phyloP scores from a whole-genome alignment of 2,888 invertebrate species.

The Stenichneumon culpator region DNA sequence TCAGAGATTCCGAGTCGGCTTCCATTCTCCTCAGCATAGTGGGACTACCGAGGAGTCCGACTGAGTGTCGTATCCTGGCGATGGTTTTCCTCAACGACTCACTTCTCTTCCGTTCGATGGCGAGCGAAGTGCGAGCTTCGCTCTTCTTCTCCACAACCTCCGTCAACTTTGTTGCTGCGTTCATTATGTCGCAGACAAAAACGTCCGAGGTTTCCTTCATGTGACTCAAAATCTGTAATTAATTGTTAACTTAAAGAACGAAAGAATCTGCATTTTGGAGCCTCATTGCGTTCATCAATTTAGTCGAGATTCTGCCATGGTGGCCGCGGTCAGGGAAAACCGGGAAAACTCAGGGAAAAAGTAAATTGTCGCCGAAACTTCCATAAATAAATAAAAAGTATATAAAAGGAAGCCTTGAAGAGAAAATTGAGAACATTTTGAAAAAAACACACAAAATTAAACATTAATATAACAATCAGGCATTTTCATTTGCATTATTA shows the following conservation, averaged over 20 bases:
- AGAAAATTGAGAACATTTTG: no score
- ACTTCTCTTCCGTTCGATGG: constrained; percentile 53
- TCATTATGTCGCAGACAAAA: constrained; percentile 50
- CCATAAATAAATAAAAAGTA: no score
- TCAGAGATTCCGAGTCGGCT: constrained; percentile 54
- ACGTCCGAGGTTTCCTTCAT: constrained; percentile 67
- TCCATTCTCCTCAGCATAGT: constrained; percentile 68
- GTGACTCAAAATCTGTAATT: constrained; percentile 69
- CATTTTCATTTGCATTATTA: no score
- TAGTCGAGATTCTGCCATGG: not conserved
- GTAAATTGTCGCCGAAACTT: no score
- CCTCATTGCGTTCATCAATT: not conserved
- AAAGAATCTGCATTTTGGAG: not conserved
- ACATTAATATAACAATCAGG: no score
- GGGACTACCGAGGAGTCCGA: constrained; percentile 65
- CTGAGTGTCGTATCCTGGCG: constrained; percentile 57
- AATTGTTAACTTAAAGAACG: not conserved
- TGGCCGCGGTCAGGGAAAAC: no score
- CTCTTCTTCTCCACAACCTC: constrained; percentile 39
- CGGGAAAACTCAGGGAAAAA: no score
- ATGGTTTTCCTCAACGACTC: constrained; percentile 65
- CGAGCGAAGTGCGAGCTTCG: constrained; percentile 47
- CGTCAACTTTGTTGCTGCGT: constrained; percentile 18
- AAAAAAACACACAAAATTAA: no score
- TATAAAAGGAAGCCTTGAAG: no score